These are phyloP conservation scores for Ormyrus thymus DNA, from an alignment of 2,888 invertebrate species.

Conservation along the genomic window DNA sequence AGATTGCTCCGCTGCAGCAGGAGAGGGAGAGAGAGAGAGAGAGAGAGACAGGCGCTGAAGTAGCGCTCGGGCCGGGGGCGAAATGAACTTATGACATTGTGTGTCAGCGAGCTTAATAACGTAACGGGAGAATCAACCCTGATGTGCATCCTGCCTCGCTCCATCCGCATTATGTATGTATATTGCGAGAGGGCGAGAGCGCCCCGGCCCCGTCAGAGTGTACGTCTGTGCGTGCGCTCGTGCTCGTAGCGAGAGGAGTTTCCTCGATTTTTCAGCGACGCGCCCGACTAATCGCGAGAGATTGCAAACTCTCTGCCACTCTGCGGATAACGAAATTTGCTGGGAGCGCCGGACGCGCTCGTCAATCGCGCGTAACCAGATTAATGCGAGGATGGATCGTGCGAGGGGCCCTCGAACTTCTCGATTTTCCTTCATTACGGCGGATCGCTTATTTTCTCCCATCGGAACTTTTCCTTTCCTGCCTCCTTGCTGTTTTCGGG, in stretches of 20 bases:
- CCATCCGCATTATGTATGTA: conserved; percentile 10
- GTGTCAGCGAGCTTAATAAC: conserved; percentile 67
- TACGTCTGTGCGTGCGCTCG: no score
- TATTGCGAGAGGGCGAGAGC: not conserved
- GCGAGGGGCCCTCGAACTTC: not conserved
- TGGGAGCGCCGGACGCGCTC: not conserved
- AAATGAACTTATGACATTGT: conserved; percentile 68
- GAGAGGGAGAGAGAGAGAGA: conserved; percentile 10
- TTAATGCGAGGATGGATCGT: not conserved
- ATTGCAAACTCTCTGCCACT: not conserved
- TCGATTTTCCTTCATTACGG: not conserved
- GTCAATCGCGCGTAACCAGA: conserved; percentile 23
- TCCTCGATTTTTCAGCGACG: not conserved
- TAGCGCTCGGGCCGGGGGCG: conserved; percentile 51
- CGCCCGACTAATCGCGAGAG: not conserved
- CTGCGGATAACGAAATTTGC: conserved; percentile 1
- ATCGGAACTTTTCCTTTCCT: not conserved
- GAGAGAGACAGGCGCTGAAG: not conserved
- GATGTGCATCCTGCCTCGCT: conserved; percentile 23
- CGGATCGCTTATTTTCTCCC: not conserved
- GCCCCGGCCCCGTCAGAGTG: not conserved
- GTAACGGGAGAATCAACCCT: conserved; percentile 65
- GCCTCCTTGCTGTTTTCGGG: not conserved
- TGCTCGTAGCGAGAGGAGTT: not conserved
- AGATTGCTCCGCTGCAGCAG: conserved; percentile 6